Conservation (phyloP, 1,140 invertebrate species). For the Drosophila simulans region DNA sequence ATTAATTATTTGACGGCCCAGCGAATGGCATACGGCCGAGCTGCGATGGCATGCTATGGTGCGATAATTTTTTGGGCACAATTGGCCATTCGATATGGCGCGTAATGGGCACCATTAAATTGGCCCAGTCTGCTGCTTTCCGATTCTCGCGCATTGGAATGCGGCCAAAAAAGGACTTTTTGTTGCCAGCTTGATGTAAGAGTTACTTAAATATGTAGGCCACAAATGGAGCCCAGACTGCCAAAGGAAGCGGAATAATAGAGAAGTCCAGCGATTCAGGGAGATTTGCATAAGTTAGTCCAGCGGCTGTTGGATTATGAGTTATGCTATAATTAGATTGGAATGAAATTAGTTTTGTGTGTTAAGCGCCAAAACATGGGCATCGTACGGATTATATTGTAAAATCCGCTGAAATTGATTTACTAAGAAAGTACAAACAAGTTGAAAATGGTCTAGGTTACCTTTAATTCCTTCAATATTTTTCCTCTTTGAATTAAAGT, state of each 20-base stretch:
- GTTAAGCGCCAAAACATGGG: neutral
- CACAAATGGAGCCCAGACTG: constrained; percentile 28
- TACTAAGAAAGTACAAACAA: neutral
- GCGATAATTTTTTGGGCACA: constrained; percentile 71
- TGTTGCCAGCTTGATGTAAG: constrained; percentile 40
- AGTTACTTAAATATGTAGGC: constrained; percentile 67
- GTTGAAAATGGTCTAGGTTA: neutral
- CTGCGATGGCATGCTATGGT: constrained; percentile 32
- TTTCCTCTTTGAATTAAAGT: no score
- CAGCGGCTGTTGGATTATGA: constrained; percentile 23
- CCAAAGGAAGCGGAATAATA: constrained; percentile 19
- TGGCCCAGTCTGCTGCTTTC: constrained; percentile 31
- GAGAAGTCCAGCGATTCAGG: constrained; percentile 7
- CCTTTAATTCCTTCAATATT: no score
- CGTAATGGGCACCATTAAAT: constrained; percentile 72
- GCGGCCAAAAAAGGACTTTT: constrained; percentile 49
- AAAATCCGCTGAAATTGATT: neutral
- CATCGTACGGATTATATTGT: neutral
- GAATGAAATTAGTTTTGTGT: constrained; percentile 9
- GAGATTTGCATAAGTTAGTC: constrained; percentile 6
- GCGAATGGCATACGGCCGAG: constrained; percentile 31
- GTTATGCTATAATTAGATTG: constrained; percentile 14
- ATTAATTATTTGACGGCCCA: constrained; percentile 80
- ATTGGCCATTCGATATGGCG: constrained; percentile 62
- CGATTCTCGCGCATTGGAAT: constrained; percentile 30